phyloP scores from a whole-genome alignment of 2,113 vertebrate species.

The Excalfactoria chinensis region DNA sequence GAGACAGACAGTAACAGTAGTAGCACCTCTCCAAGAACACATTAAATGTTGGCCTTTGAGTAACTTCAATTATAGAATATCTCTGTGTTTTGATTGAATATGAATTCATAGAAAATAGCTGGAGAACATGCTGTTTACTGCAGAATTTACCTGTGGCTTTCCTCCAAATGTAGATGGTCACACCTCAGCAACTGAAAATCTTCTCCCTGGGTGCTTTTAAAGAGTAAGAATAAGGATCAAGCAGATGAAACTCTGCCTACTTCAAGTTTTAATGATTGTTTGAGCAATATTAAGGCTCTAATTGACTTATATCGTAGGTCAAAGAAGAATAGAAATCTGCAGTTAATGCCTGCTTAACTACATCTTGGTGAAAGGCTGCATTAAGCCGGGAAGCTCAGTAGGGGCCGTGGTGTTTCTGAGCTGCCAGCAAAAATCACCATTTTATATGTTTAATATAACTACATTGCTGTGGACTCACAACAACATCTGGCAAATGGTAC shows the following conservation, averaged over 20 bases:
- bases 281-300: constrained; percentile 36
- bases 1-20: background rate
- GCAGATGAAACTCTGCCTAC: constrained; percentile 17
- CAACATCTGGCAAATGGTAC: constrained; percentile 56
- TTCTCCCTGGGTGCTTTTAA: constrained; percentile 6
- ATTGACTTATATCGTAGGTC: constrained; percentile 31
- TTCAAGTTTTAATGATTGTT: constrained; percentile 35
- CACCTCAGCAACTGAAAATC: background rate
- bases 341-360: background rate
- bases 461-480: constrained; percentile 20
- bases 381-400: background rate
- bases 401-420: background rate
- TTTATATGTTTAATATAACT: constrained; percentile 33
- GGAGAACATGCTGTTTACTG: background rate
- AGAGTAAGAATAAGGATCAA: background rate
- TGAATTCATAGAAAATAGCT: background rate
- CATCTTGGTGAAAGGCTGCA: background rate
- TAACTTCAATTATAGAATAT: background rate
- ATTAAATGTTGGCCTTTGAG: background rate
- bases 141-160: background rate
- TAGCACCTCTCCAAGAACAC: background rate
- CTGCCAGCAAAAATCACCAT: background rate
- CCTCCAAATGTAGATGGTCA: background rate
- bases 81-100: background rate
- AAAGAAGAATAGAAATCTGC: constrained; percentile 19